A percentile compares a stretch with the other conserved stretches of the same genome.
These are phyloP conservation scores for Oscheius myriophilus DNA, from an alignment of 2,888 invertebrate species.

Conservation along the genomic window DNA sequence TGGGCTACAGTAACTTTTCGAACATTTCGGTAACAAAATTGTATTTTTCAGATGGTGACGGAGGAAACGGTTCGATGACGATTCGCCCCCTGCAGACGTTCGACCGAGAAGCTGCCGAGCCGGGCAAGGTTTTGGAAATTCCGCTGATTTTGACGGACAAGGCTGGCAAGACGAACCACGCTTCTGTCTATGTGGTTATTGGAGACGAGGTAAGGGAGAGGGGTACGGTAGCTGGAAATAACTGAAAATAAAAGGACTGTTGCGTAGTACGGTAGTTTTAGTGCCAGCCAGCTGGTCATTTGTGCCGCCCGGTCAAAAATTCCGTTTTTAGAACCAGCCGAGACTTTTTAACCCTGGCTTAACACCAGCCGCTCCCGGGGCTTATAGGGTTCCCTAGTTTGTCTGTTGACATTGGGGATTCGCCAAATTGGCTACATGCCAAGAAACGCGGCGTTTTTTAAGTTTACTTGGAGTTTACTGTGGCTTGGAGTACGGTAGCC, in stretches of 20 bases:
- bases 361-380: too few species aligned
- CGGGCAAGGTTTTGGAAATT: slow-evolving; percentile 81
- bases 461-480: too few species aligned
- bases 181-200: slow-evolving; percentile 81
- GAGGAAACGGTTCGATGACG: slow-evolving; percentile 96
- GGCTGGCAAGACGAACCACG: slow-evolving; percentile 77
- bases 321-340: too few species aligned
- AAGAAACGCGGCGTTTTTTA: too few species aligned
- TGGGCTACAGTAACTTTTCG: too few species aligned
- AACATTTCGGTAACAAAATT: not conserved
- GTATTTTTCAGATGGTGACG: slow-evolving; percentile 83
- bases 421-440: too few species aligned
- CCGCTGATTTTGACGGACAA: slow-evolving; percentile 97
- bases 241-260: not conserved
- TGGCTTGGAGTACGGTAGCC: too few species aligned
- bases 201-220: slow-evolving; percentile 80
- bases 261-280: not conserved
- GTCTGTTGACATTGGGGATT: too few species aligned
- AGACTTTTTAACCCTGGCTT: too few species aligned
- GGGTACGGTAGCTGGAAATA: not conserved
- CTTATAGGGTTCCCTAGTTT: too few species aligned
- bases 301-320: too few species aligned
- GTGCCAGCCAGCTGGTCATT: too few species aligned
- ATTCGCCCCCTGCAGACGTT: slow-evolving; percentile 82
- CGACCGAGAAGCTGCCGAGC: slow-evolving; percentile 63